Percentiles rank a stretch among this genome's conserved stretches.
Evolutionary conservation across 2,113 vertebrate species (phyloP).

Genomic region (Engraulis encrasicolus): DNA sequence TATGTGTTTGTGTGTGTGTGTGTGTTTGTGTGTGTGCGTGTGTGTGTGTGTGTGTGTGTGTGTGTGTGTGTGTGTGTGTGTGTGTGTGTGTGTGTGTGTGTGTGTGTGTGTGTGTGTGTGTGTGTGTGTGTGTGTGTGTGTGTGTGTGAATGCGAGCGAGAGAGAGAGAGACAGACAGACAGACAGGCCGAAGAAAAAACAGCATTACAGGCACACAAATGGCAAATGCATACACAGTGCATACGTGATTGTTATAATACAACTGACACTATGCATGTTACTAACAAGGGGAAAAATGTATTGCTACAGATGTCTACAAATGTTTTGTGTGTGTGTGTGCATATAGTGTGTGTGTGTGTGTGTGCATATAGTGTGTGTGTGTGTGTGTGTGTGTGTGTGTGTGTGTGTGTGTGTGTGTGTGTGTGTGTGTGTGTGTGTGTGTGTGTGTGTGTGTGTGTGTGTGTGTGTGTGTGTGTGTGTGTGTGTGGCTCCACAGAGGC

Average conservation of each 20-base stretch:
- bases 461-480: conserved; percentile 54
- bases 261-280: too few species aligned
- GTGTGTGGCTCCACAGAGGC: conserved; percentile 67
- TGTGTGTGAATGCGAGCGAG: too few species aligned
- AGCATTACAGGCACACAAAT: too few species aligned
- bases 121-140: background rate
- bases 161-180: too few species aligned
- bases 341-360: conserved; percentile 52
- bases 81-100: conserved; percentile 4
- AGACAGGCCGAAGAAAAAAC: too few species aligned
- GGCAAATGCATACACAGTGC: too few species aligned
- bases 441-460: conserved; percentile 47
- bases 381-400: conserved; percentile 58
- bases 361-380: conserved; percentile 39
- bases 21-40: background rate
- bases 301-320: too few species aligned
- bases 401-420: conserved; percentile 17
- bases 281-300: too few species aligned
- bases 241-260: too few species aligned
- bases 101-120: background rate
- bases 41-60: conserved; percentile 53
- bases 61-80: background rate
- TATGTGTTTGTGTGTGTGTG: conserved; percentile 4
- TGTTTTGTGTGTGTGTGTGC: too few species aligned
- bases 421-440: conserved; percentile 36